These are phyloP conservation scores for Gila robusta DNA, from an alignment of 2,797 vertebrate species.

Conservation along the genomic window DNA sequence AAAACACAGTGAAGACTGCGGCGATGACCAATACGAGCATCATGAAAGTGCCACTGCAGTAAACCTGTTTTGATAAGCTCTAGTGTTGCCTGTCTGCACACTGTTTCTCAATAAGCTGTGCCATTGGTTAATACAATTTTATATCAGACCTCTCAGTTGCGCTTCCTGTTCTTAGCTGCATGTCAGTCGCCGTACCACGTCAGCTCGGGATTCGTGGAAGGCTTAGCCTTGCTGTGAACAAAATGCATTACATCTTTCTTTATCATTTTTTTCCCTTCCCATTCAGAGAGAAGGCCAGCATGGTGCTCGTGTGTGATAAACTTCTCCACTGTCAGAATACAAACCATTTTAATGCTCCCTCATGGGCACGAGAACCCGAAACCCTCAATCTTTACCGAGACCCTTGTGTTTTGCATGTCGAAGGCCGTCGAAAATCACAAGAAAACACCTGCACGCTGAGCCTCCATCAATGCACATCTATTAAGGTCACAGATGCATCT, in stretches of 20 bases:
- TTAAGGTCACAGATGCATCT: conserved; percentile 65
- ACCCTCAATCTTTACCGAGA: neutral
- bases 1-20: neutral
- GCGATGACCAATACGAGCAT: neutral
- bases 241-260: conserved; percentile 38
- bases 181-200: neutral
- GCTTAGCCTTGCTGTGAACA: conserved; percentile 18
- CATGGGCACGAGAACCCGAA: neutral
- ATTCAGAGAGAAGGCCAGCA: neutral
- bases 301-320: conserved; percentile 4
- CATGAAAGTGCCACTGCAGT: neutral
- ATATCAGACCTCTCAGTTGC: conserved; percentile 21
- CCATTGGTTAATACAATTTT: conserved; percentile 26
- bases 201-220: conserved; percentile 30
- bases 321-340: conserved; percentile 23
- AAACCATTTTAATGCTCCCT: conserved; percentile 14
- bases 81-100: neutral
- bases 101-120: neutral
- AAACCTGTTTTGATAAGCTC: neutral
- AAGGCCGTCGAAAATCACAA: neutral
- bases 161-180: neutral
- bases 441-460: neutral
- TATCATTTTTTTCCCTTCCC: neutral
- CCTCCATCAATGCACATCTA: neutral
- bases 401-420: neutral